A percentile compares a stretch with the other conserved stretches of the same genome.
phyloP scores from a whole-genome alignment of 1,140 invertebrate species.

The Adelges cooleyi region DNA sequence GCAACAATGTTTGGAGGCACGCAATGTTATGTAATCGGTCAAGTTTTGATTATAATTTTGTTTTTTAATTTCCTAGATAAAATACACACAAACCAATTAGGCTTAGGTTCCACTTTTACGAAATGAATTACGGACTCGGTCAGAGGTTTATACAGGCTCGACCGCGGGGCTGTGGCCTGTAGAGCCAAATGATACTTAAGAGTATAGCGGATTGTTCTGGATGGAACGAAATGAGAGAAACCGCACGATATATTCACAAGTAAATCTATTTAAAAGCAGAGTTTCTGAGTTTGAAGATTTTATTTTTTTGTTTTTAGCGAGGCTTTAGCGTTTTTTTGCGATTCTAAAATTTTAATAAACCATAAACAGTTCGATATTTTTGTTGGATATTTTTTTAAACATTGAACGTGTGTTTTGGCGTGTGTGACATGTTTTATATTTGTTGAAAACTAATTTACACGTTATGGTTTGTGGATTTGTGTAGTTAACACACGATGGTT shows the following conservation, averaged over 20 bases:
- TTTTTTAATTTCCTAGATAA: too few relatives aligned
- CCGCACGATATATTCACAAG: slow-evolving; percentile 8
- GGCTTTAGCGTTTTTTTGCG: slow-evolving; percentile 23
- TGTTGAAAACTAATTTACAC: slow-evolving; percentile 20
- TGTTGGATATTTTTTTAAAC: slow-evolving; percentile 1
- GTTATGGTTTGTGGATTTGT: slow-evolving; percentile 21
- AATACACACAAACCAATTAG: too few relatives aligned
- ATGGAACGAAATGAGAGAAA: slow-evolving; percentile 25
- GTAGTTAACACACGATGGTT: slow-evolving; percentile 24
- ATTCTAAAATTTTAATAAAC: slow-evolving; percentile 25
- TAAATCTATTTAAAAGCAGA: slow-evolving; percentile 12
- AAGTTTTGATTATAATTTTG: background rate
- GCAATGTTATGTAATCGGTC: slow-evolving; percentile 4
- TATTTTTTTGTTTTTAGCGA: slow-evolving; percentile 23
- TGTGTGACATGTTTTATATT: slow-evolving; percentile 20
- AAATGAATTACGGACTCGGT: slow-evolving; percentile 14
- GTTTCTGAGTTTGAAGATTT: slow-evolving; percentile 18
- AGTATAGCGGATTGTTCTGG: slow-evolving; percentile 17
- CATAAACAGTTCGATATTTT: slow-evolving; percentile 9
- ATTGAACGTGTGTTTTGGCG: slow-evolving; percentile 24
- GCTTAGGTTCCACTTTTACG: background rate
- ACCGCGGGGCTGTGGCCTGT: slow-evolving; percentile 4
- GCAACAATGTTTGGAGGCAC: background rate
- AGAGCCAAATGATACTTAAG: slow-evolving; percentile 14
- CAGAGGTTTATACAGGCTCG: slow-evolving; percentile 26